phyloP scores from a whole-genome alignment of 2,888 invertebrate species.

The Andrena minutula region DNA sequence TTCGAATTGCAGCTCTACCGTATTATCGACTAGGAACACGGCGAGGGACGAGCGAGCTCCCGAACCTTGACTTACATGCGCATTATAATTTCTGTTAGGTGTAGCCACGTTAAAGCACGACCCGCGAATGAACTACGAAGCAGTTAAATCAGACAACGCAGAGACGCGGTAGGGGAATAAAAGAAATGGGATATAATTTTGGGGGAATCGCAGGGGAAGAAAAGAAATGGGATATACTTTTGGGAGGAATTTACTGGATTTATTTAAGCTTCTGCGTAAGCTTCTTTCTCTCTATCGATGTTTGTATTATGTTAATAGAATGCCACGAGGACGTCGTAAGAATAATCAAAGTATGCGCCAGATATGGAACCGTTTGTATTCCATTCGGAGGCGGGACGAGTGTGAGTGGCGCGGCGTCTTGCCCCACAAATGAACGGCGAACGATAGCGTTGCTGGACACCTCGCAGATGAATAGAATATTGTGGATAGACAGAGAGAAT shows the following conservation, averaged over 20 bases:
- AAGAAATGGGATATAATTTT: too few relatives aligned
- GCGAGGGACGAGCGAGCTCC: background rate
- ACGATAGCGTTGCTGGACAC: slow-evolving; percentile 97
- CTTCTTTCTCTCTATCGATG: slow-evolving; percentile 16
- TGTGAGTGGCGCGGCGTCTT: slow-evolving; percentile 94
- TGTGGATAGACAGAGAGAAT: slow-evolving; percentile 96
- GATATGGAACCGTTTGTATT: slow-evolving; percentile 92
- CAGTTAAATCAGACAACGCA: background rate
- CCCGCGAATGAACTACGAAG: background rate
- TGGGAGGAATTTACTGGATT: too few relatives aligned
- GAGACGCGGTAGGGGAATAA: background rate
- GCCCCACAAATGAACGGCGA: slow-evolving; percentile 91
- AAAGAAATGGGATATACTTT: too few relatives aligned
- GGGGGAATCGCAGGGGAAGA: too few relatives aligned
- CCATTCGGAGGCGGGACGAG: slow-evolving; percentile 98
- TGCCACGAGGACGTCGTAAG: slow-evolving; percentile 94
- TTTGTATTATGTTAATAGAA: slow-evolving; percentile 77
- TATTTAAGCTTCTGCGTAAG: too few relatives aligned
- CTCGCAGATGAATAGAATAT: slow-evolving; percentile 97
- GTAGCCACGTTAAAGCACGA: background rate
- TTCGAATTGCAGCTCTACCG: background rate
- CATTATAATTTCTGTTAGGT: background rate
- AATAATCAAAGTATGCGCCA: slow-evolving; percentile 91
- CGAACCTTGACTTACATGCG: slow-evolving; percentile 44
- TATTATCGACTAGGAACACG: slow-evolving; percentile 13